Percentiles rank a stretch among this genome's conserved stretches.
phyloP scores from a whole-genome alignment of 2,113 vertebrate species.

The Neolamprologus variostigma region DNA sequence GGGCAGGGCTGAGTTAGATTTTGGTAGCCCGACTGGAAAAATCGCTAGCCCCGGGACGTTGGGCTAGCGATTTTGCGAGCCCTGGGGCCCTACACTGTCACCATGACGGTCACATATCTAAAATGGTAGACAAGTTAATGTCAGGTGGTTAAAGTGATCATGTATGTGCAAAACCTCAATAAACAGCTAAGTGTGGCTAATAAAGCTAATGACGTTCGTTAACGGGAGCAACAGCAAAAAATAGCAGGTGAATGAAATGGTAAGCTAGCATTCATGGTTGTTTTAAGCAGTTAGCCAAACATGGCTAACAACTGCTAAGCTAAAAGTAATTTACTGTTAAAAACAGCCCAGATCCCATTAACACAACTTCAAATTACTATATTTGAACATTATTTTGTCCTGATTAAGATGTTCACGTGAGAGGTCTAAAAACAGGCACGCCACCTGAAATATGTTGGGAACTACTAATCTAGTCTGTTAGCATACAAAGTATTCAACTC shows the following conservation, averaged over 20 bases:
- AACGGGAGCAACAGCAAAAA: neutral
- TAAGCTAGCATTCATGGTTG: neutral
- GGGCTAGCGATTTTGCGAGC: too few species aligned
- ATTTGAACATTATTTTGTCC: neutral
- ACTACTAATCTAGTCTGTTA: neutral
- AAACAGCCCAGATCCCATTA: neutral
- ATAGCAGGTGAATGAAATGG: neutral
- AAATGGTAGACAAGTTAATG: neutral
- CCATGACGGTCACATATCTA: neutral
- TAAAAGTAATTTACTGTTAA: neutral
- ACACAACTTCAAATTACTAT: neutral
- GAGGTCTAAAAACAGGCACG: neutral
- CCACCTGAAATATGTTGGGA: neutral
- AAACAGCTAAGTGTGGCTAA: neutral
- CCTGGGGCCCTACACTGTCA: neutral
- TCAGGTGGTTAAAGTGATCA: neutral
- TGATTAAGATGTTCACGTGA: neutral
- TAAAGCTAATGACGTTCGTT: neutral
- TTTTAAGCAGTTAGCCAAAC: neutral
- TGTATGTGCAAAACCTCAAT: neutral
- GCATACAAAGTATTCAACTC: neutral
- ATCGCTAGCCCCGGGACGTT: too few species aligned
- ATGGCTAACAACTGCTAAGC: neutral
- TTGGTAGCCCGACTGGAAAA: too few species aligned
- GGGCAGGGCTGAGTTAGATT: too few species aligned